A percentile compares a stretch with the other conserved stretches of the same genome.
Conservation (phyloP, 1,140 invertebrate genomes). For the Fopius arisanus region DNA sequence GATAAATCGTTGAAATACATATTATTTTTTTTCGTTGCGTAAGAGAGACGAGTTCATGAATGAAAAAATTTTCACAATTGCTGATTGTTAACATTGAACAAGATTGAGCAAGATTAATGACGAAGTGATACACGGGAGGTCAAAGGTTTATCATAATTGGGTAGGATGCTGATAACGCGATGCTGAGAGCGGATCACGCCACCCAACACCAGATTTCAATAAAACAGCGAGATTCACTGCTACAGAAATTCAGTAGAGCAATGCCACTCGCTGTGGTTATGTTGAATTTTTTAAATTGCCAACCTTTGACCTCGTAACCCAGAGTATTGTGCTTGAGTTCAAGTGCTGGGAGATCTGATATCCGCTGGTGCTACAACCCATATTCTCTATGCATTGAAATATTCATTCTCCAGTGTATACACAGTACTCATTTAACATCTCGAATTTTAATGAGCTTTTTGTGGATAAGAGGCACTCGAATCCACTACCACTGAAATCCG, state of each 20-base stretch:
- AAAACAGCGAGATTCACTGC: neutral
- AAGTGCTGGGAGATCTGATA: too few species aligned
- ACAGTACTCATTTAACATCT: too few species aligned
- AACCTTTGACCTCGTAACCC: too few species aligned
- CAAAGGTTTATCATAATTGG: neutral
- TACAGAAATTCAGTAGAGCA: neutral
- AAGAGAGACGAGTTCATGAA: neutral
- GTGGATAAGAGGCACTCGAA: too few species aligned
- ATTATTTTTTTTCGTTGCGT: too few species aligned
- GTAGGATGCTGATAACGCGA: neutral
- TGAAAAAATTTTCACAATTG: neutral
- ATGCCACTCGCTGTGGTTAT: neutral
- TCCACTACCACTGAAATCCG: too few species aligned
- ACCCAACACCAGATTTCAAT: neutral
- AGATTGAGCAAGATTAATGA: neutral
- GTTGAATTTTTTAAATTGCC: too few species aligned
- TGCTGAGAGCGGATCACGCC: neutral
- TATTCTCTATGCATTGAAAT: neutral
- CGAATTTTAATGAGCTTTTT: too few species aligned
- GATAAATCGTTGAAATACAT: too few species aligned
- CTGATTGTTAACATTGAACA: neutral
- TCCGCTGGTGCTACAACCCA: too few species aligned
- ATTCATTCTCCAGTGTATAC: too few species aligned
- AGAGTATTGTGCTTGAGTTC: too few species aligned
- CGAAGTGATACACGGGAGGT: neutral